Base-by-base conservation (phyloP, 2,888 invertebrate species). In the Hesperia comma region DNA sequence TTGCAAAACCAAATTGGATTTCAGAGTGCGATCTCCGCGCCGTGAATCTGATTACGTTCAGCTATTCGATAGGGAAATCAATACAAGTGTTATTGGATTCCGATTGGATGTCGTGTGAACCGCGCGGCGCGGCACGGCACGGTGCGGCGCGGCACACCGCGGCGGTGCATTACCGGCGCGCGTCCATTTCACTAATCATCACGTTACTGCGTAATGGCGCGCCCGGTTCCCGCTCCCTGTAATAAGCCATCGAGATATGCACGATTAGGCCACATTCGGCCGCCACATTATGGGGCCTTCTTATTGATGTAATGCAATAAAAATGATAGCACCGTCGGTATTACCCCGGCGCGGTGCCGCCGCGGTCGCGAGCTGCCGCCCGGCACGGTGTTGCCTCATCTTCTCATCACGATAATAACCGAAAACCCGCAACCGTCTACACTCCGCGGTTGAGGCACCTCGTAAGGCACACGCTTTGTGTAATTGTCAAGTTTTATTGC, bases 151-250 rank as follows among this genome's bases (percentile, higher is more conserved):
- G 70, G 72, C 51, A 70, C 67, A 68, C 68, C 53, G 60, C 61
- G 58, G 37, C 54, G n/a, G 51, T 54, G 41, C 55, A 62, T 68
- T 54, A 68, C 69, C 69, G 58, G 58, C 51, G 68, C 71, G 70
- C 70, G 72, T 70, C 70, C 69, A 72, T 72, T 70, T 67, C 73
- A 63, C 71, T 73, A 75, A 75, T 76, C 70, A 75, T 70, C 69
- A 68, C 72, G 66, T 66, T 68, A 63, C 56, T 60, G 70, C 63
- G 71, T 67, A 70, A 67, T 71, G 51, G 64, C 57, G 63, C 33
- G 41, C 46, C 53, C 71, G 66, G 61, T 63, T 68, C 64, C 71
- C 70, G 71, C 54, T 63, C 70, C 70, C 71, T 73, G 70, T 71
- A 72, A 72, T 72, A 69, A 71, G 58, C 69, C 67, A 68, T 74